Evolutionary conservation across 2,113 vertebrate genomes (phyloP), one percentile per base, ranked within the genome.

Genomic region (Engraulis encrasicolus): DNA sequence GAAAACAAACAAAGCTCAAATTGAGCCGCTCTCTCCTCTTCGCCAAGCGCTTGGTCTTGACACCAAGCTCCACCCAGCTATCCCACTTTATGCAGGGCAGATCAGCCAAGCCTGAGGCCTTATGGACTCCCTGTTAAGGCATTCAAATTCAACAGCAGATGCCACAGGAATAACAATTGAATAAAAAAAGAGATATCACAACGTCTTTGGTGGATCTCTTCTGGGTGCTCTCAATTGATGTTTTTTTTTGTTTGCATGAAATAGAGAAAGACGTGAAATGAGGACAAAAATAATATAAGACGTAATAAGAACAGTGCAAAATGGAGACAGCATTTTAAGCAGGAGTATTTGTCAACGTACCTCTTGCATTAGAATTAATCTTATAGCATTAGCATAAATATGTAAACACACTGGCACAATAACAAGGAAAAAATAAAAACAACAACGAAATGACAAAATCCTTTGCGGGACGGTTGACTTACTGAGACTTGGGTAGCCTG

Each of bases 401-500:
- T n/a, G 40, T 5, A 3, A 45, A 45, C 40, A 9, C 9, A 45
- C 9, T 45, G 9, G 9, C 40, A 45, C 40, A 45, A 45, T 45
- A 9, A 45, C 40, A 45, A 45, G 40, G 9, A 45, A 45, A 45
- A 45, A 45, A 45, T 45, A 5, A 5, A 45, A 45, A 45, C 4
- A 45, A 45, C 40, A 5, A 45, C n/a, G n/a, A 31, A 66, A 66
- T 6, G 27, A 66, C 23, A 74, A 2, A 20, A 36, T 74, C 66
- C 4, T 31, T 12, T 17, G 15, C 38, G 48, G n/a, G 14, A 36
- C 14, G 18, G 37, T n/a, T 37, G 84, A 90, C 97, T 97, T 81
- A 98, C 97, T 93, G 37, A 89, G 80, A 80, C 95, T 96, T 82
- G 95, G 91, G 87, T 95, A 94, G 40, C 93, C 93, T 20, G 94